Conservation (phyloP, 37 sponge, comb jelly and placozoan species). For the Bolinopsis microptera region DNA sequence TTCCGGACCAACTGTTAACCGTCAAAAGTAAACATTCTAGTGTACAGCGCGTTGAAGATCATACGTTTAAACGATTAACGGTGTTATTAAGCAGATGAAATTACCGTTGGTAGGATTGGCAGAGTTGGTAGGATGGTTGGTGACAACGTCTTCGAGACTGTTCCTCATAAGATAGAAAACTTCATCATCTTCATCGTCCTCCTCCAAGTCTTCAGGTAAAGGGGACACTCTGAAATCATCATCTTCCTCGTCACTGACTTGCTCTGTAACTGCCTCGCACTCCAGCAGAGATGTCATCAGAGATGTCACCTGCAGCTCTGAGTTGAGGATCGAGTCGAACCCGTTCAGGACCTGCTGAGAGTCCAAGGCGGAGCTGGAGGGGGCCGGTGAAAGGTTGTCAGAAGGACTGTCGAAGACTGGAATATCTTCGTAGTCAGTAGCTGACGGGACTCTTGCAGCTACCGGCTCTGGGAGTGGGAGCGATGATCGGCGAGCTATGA, state of each 20-base stretch:
- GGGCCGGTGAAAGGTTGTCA: neutral
- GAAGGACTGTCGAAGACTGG: slow-evolving; percentile 47
- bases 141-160: neutral
- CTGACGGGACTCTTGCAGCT: neutral
- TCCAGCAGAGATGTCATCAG: neutral
- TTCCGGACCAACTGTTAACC: too few relatives aligned
- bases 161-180: neutral
- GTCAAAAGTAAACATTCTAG: too few relatives aligned
- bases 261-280: neutral
- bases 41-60: too few relatives aligned
- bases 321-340: neutral
- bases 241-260: neutral
- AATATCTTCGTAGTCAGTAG: slow-evolving; percentile 1
- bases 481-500: slow-evolving; percentile 40
- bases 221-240: slow-evolving; percentile 5
- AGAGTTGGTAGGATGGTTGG: too few relatives aligned
- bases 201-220: neutral
- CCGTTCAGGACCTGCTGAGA: neutral
- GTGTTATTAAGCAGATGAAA: too few relatives aligned
- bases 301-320: neutral
- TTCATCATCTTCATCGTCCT: neutral
- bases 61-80: too few relatives aligned
- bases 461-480: neutral
- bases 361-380: neutral
- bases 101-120: neutral